These are phyloP conservation scores for Gymnocypris eckloni DNA, from an alignment of 2,797 vertebrate species.

Conservation along the genomic window DNA sequence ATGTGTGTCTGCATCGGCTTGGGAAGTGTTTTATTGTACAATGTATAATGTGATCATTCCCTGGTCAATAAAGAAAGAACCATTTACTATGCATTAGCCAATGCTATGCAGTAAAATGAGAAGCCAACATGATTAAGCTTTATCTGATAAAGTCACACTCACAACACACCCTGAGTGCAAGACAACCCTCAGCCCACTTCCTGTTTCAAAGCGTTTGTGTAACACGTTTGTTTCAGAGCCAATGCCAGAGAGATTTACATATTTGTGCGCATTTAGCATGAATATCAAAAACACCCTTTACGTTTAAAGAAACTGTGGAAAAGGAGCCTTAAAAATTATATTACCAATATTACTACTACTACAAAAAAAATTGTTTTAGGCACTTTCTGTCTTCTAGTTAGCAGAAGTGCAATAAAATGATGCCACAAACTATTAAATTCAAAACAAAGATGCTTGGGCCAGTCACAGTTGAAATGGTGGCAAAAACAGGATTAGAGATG, in stretches of 20 bases:
- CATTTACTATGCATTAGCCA: background rate
- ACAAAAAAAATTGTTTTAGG: background rate
- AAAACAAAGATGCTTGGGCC: conserved; percentile 19
- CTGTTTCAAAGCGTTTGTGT: conserved; percentile 23
- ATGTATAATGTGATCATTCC: background rate
- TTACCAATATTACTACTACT: background rate
- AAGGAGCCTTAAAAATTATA: background rate
- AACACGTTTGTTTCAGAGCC: background rate
- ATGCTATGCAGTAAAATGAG: conserved; percentile 8
- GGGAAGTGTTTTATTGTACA: background rate
- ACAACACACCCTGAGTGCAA: background rate
- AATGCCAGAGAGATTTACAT: conserved; percentile 9
- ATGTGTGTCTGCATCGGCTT: background rate
- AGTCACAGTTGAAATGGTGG: conserved; percentile 31
- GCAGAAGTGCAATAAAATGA: conserved; percentile 4
- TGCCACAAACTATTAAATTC: conserved; percentile 8
- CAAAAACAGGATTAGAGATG: conserved; percentile 34
- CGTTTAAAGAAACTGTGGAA: background rate
- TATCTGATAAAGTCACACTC: conserved; percentile 32
- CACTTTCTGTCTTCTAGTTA: background rate
- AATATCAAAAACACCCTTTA: background rate
- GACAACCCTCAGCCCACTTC: conserved; percentile 43
- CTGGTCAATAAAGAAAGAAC: background rate
- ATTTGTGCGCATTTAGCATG: background rate
- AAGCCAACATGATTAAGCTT: conserved; percentile 11